Percentiles rank a stretch among this genome's conserved stretches.
These are phyloP conservation scores for Drosophila truncata DNA, from an alignment of 1,140 invertebrate genomes.

Conservation along the genomic window DNA sequence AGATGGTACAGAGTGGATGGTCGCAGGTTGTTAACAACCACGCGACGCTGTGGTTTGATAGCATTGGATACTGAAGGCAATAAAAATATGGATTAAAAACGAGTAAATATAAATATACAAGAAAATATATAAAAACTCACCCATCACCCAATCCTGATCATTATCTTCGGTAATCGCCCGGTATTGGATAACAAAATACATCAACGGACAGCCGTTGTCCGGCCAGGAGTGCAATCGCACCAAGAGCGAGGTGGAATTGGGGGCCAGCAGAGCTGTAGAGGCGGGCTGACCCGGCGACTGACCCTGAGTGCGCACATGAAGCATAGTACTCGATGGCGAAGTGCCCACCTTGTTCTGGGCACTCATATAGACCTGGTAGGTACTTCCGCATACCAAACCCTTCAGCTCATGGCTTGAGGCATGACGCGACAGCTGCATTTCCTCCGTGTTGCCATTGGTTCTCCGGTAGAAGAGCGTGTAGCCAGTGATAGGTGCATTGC, in stretches of 20 bases:
- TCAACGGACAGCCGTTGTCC: conserved; percentile 92
- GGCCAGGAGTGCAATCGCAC: conserved; percentile 92
- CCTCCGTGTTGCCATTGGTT: conserved; percentile 88
- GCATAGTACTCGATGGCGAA: conserved; percentile 89
- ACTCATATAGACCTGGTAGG: conserved; percentile 90
- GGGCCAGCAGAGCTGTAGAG: conserved; percentile 88
- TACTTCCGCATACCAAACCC: conserved; percentile 90
- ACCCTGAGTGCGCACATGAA: conserved; percentile 90
- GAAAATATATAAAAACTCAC: no score
- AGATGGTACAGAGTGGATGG: conserved; percentile 93
- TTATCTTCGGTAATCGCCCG: conserved; percentile 73
- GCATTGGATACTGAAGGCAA: conserved; percentile 86
- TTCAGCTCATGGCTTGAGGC: conserved; percentile 89
- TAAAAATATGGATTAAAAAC: no score
- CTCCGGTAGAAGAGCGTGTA: conserved; percentile 90
- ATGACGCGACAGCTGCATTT: conserved; percentile 88
- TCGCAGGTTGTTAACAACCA: conserved; percentile 90
- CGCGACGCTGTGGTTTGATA: conserved; percentile 89
- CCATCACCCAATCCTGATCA: conserved; percentile 80
- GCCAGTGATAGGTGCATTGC: conserved; percentile 89
- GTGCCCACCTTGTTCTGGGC: conserved; percentile 91
- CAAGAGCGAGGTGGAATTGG: conserved; percentile 90
- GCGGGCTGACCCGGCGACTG: conserved; percentile 89
- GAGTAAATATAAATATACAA: no score
- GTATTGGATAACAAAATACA: conserved; percentile 92